Evolutionary conservation across 2,797 vertebrate species (phyloP), one percentile per base, ranked within the genome.

Genomic region (Pempheris klunzingeri): DNA sequence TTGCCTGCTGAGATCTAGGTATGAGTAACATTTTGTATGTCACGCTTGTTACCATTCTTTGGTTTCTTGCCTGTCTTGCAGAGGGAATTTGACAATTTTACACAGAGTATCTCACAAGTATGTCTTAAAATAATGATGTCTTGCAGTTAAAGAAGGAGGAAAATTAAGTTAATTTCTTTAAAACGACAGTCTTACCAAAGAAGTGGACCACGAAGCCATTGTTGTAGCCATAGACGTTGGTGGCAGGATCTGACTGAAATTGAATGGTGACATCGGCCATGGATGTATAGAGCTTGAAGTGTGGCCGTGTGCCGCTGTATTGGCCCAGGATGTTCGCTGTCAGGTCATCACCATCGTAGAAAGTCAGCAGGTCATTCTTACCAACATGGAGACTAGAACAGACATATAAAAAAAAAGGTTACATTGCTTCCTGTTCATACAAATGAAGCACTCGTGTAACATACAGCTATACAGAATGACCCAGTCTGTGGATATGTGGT

Each of bases 181-280:
- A 57, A 70, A 26, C 9, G 6, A 6, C 0, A 9, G 0, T 43
- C 96, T 93, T 83, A 99, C 98, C 98, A 0, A 97, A 98, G 90
- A 99, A 99, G 88, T 98, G 97, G 73, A 99, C 95, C 85, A 99
- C 95, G 9, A 99, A 99, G 61, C 98, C 98, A 8, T 98, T 97
- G 85, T 97, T 96, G 87, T 99, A 98, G 64, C 97, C 96, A 0
- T 97, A 95, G 77, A 96, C 93, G 1, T 96, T 96, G 0, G 96
- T 95, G 0, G 97, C 98, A 0, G 98, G 98, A 73, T 99, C 98
- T 0, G 98, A 98, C 92, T 99, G 98, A 87, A 99, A 99, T 92
- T 99, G 98, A 81, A 99, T 91, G 0, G 98, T 99, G 92, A 99
- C 96, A 0, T 99, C 98, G 0, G 97, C 96, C 73, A 96, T 97